Evolutionary conservation across 2,888 invertebrate species (phyloP), one percentile per base, ranked within the genome.

Genomic region (Scelioninae gen. 1): DNA sequence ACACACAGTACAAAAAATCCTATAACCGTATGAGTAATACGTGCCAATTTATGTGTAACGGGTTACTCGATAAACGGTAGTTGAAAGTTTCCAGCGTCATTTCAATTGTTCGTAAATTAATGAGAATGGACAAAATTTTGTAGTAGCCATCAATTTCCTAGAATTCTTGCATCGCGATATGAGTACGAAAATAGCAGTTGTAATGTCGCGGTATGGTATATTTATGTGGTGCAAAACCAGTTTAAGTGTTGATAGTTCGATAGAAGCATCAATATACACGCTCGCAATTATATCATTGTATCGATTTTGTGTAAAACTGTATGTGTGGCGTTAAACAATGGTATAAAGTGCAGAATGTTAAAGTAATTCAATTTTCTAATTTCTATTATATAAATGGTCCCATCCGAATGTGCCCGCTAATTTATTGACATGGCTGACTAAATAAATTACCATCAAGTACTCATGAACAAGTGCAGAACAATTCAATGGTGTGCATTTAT

Each of bases 301-400:
- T 60, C 9, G 45, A 60, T 60, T 60, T 45, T 23, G 45, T 45
- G 34, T 60, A 60, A 60, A 60, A 60, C 45, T 31, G 60, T 31
- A 23, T 40, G n/a, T n/a, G 38, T 3, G 23, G 13, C 15, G 34
- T 5, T 40, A 40, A 40, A 40, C 47, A 13, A 62, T 31, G 49
- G 47, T 16, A 32, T 32, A 49, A 63, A 63, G 49, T 49, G 11
- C 49, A 34, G 32, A 31, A 6, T 8, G 63, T 34, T 34, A 7
- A 32, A 23, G 63, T 34, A 63, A 63, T 63, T 63, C 63, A 63
- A 38, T 63, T 62, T 63, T 63, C 49, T 63, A 63, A 63, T 63
- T 63, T 16, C 13, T 49, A 49, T 49, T 34, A 38, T 49, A 7
- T 31, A 32, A 45, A 62, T 62, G 31, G 32, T 13, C 32, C 34